phyloP scores from a whole-genome alignment of 2,888 invertebrate species.

The Ochropleura plecta region DNA sequence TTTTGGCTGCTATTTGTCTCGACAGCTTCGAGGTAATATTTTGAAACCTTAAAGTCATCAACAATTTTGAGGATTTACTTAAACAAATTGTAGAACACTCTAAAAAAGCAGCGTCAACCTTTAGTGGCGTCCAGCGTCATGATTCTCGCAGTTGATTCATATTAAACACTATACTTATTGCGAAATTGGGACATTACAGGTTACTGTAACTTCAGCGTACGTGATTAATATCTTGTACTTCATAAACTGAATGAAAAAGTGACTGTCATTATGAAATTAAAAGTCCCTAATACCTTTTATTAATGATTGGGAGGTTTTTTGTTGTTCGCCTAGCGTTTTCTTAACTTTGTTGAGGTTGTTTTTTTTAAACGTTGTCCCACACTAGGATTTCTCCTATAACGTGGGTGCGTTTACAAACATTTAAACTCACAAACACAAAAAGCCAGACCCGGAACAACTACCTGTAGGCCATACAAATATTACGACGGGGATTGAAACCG shows the following conservation, averaged over 20 bases:
- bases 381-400: no score
- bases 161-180: background rate
- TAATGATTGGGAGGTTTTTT: background rate
- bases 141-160: background rate
- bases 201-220: conserved; percentile 18
- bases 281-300: conserved; percentile 3
- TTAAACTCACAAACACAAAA: no score
- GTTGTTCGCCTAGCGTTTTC: background rate
- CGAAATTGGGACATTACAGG: conserved; percentile 19
- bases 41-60: no score
- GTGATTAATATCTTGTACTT: conserved; percentile 44
- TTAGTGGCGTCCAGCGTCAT: background rate
- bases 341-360: background rate
- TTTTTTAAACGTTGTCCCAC: no score
- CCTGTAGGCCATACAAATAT: no score
- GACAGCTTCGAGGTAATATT: no score
- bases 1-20: background rate
- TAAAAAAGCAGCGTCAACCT: background rate
- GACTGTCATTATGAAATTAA: conserved; percentile 13
- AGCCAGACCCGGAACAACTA: no score
- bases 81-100: background rate
- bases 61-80: no score
- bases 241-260: background rate
- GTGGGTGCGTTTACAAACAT: no score
- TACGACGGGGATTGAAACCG: no score